phyloP scores from a whole-genome alignment of 2,113 vertebrate genomes.

The Panthera uncia region DNA sequence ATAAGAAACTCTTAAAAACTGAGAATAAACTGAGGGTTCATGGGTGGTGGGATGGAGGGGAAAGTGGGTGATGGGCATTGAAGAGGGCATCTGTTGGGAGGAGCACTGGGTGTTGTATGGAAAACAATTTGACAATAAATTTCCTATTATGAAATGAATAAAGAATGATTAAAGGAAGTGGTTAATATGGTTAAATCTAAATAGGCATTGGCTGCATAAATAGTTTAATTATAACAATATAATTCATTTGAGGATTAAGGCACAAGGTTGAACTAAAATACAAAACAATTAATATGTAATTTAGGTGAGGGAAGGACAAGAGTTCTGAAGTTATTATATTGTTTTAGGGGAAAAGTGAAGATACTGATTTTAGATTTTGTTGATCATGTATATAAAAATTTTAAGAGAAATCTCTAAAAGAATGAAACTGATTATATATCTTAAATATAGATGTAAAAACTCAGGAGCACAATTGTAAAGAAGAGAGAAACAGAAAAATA shows the following conservation, averaged over 20 bases:
- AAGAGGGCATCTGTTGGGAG: too few species aligned
- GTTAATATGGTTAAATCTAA: conserved; percentile 33
- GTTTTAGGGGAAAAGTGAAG: neutral
- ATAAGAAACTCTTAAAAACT: too few species aligned
- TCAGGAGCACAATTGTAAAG: neutral
- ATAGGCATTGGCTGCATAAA: neutral
- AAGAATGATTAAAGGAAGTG: conserved; percentile 21
- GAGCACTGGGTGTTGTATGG: too few species aligned
- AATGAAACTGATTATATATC: conserved; percentile 25
- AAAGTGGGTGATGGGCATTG: too few species aligned
- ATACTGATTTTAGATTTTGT: conserved; percentile 19
- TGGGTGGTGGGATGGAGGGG: too few species aligned
- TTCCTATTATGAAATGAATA: neutral
- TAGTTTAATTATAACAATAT: neutral
- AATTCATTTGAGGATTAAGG: conserved; percentile 14
- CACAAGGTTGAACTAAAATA: conserved; percentile 1
- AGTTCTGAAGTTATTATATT: conserved; percentile 22
- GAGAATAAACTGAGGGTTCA: too few species aligned
- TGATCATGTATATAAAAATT: conserved; percentile 27
- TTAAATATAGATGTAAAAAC: conserved; percentile 27
- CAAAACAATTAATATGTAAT: neutral
- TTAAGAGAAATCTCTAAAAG: conserved; percentile 11
- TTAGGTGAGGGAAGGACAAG: neutral
- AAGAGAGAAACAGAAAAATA: conserved; percentile 30
- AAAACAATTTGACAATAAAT: too few species aligned